Evolutionary conservation across 1,140 invertebrate species (phyloP), one percentile per base, ranked within the genome.

Genomic region (Pseudomyrmex sp.): DNA sequence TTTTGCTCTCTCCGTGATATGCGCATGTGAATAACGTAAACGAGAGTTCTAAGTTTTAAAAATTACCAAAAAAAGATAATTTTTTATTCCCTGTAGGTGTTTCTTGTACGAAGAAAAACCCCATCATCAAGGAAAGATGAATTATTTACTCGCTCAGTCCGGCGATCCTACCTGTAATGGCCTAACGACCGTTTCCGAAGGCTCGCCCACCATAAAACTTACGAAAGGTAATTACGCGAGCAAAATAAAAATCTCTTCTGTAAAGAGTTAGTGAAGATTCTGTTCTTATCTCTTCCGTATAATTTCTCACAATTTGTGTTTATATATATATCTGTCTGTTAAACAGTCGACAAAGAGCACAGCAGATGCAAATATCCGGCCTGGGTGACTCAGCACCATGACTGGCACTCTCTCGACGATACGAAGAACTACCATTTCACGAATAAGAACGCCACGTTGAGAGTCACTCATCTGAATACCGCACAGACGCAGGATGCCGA

Each of bases 81-180:
- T 4, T n/a, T 48, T 85, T 66, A 20, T 44, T 95, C 93, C 83
- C 95, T 95, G 80, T 93, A 94, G 94, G 75, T 97, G 96, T 91
- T 96, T 96, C 89, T 93, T 96, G 3, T 96, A 95, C 86, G 95
- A 95, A 69, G 95, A 95, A 84, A 92, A 90, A 35, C 62, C 76
- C 2, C 91, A 91, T 65, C 90, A 92, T 79, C 86, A 89, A 2
- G 91, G 92, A 35, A 94, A 93, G 69, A 89, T 93, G 15, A 93
- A 95, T 12, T 96, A 94, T 83, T 93, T 94, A 54, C 91, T 96
- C 54, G 91, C 96, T 75, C 91, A 96, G 82, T 96, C 95, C 1
- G 96, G 96, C 0, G 96, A 96, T 84, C 95, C 96, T 2, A 96
- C 95, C 0, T 96, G 96, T 86, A 95, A 94, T 74, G 96, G 96